Evolutionary conservation across 2,797 vertebrate species (phyloP).

Genomic region (Sebastes hubbsi): DNA sequence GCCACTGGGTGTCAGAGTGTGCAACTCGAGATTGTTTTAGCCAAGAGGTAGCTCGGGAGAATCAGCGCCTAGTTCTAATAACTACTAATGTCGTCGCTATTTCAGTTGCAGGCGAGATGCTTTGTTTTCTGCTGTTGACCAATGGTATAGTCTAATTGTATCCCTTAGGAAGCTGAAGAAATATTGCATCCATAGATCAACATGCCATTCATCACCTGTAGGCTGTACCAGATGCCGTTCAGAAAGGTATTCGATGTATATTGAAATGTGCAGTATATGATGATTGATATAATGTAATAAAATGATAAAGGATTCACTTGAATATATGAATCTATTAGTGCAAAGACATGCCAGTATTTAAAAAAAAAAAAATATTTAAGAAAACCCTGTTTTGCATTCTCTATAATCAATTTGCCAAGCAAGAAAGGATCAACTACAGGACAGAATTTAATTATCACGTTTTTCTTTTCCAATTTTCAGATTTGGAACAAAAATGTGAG

Average conservation of each 20-base stretch:
- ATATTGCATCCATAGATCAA: conserved; percentile 12
- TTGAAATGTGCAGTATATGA: neutral
- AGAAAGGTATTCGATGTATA: neutral
- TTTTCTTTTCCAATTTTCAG: conserved; percentile 4
- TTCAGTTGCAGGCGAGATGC: conserved; percentile 16
- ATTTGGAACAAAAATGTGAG: neutral
- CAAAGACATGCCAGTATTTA: neutral
- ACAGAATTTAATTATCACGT: neutral
- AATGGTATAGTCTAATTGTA: neutral
- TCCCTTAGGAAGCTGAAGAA: conserved; percentile 2
- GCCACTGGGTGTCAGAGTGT: conserved; percentile 48
- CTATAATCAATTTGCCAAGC: conserved; percentile 3
- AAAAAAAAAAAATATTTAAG: neutral
- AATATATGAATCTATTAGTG: neutral
- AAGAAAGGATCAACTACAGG: neutral
- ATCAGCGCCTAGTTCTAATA: conserved; percentile 50
- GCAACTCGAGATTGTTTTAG: conserved; percentile 53
- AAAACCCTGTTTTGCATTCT: neutral
- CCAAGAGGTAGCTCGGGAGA: conserved; percentile 31
- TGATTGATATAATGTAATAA: neutral
- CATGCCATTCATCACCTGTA: conserved; percentile 20
- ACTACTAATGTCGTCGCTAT: conserved; percentile 20
- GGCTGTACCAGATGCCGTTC: neutral
- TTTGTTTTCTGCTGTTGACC: conserved; percentile 35
- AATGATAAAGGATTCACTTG: neutral